Evolutionary conservation across 2,888 invertebrate species (phyloP).

Genomic region (Rutpela maculata): DNA sequence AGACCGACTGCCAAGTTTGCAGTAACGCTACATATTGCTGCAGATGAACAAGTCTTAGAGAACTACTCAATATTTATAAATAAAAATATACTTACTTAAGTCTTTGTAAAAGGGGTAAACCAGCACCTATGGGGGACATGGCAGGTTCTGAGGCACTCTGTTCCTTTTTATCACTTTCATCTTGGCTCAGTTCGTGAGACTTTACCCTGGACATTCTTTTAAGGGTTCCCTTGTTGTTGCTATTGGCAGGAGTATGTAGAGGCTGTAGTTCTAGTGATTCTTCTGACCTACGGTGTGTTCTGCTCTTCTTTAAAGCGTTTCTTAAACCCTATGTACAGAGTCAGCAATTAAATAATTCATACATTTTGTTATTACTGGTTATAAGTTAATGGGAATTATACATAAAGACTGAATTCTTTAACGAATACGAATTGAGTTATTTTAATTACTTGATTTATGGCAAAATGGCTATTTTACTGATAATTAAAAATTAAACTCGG

Average conservation of each 20-base stretch:
- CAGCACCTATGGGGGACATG: slow-evolving; percentile 87
- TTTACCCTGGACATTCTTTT: slow-evolving; percentile 85
- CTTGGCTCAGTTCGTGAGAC: slow-evolving; percentile 81
- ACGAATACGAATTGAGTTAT: too few species aligned
- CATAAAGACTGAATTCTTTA: too few species aligned
- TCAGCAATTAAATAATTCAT: slow-evolving; percentile 12
- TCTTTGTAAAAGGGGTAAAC: slow-evolving; percentile 86
- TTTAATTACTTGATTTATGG: too few species aligned
- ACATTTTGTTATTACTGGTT: too few species aligned
- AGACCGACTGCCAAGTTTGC: too few species aligned
- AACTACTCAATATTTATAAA: too few species aligned
- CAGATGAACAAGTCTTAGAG: too few species aligned
- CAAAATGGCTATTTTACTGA: too few species aligned
- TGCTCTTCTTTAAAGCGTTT: slow-evolving; percentile 78
- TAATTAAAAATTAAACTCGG: too few species aligned
- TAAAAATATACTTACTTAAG: slow-evolving; percentile 73
- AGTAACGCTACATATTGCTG: too few species aligned
- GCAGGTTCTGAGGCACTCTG: slow-evolving; percentile 70
- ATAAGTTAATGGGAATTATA: too few species aligned
- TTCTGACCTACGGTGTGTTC: slow-evolving; percentile 77
- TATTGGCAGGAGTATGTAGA: slow-evolving; percentile 73
- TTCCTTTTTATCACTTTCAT: slow-evolving; percentile 64
- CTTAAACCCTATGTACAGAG: slow-evolving; percentile 75
- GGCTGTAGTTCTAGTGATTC: slow-evolving; percentile 84
- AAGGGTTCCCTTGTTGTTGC: slow-evolving; percentile 77